Percentiles rank a stretch among this genome's conserved stretches.
Conservation (phyloP, 1,140 invertebrate genomes). For the Panonychus citri region DNA sequence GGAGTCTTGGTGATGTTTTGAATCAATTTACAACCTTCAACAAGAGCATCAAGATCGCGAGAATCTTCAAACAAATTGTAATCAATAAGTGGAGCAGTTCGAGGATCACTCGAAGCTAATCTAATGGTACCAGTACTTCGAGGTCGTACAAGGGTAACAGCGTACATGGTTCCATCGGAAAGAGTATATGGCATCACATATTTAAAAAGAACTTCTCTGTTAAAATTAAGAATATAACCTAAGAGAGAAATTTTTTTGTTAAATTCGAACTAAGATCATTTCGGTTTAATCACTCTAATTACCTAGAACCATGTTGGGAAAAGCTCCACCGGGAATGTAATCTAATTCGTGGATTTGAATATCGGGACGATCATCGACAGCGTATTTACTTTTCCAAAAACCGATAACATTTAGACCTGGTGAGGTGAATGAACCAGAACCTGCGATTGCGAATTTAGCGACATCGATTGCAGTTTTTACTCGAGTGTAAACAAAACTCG, state of each 20-base stretch:
- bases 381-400: background rate
- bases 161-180: background rate
- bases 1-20: background rate
- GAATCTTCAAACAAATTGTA: constrained; percentile 61
- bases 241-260: too few relatives aligned
- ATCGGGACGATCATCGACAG: background rate
- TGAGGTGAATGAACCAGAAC: background rate
- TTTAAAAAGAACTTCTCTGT: background rate
- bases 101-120: constrained; percentile 52
- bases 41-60: background rate
- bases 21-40: background rate
- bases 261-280: too few relatives aligned
- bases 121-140: constrained; percentile 46
- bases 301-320: background rate
- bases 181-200: background rate
- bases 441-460: background rate
- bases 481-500: background rate
- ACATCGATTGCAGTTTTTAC: background rate
- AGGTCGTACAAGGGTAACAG: constrained; percentile 31
- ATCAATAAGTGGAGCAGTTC: constrained; percentile 69
- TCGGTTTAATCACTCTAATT: background rate
- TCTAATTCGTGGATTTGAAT: background rate
- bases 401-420: background rate
- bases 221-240: background rate
- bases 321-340: background rate